phyloP scores from a whole-genome alignment of 2,888 invertebrate species.

The Melinaea marsaeus region DNA sequence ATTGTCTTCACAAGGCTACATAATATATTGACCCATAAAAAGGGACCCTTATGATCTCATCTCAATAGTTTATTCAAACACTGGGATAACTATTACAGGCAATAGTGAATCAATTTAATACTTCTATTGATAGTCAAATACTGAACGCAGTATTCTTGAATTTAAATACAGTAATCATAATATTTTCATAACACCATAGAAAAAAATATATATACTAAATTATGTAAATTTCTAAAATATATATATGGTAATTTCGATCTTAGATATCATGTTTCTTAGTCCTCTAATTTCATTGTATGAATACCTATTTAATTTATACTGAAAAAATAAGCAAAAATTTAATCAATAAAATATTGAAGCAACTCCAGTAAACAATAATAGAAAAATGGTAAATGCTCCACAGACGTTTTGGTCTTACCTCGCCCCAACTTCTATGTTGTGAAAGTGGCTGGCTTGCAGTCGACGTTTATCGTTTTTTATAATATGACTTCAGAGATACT shows the following conservation, averaged over 20 bases:
- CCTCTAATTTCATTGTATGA: too few species aligned
- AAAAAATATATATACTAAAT: too few species aligned
- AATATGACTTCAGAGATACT: slow-evolving; percentile 55
- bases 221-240: too few species aligned
- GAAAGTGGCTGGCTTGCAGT: slow-evolving; percentile 66
- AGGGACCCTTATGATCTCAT: slow-evolving; percentile 9
- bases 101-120: slow-evolving; percentile 48
- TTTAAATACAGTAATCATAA: too few species aligned
- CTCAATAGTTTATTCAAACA: slow-evolving; percentile 43
- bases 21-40: slow-evolving; percentile 10
- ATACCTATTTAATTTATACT: too few species aligned
- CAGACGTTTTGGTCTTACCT: slow-evolving; percentile 44
- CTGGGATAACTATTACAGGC: slow-evolving; percentile 41
- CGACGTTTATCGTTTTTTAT: slow-evolving; percentile 71
- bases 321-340: too few species aligned
- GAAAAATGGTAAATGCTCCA: slow-evolving; percentile 60
- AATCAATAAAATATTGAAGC: slow-evolving; percentile 10
- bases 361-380: slow-evolving; percentile 44
- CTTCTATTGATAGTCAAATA: slow-evolving; percentile 33
- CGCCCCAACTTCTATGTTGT: slow-evolving; percentile 64
- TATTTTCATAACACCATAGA: too few species aligned
- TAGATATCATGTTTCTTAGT: too few species aligned
- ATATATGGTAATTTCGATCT: too few species aligned
- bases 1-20: slow-evolving; percentile 32
- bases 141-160: too few species aligned